Base-by-base conservation (phyloP, 2,797 vertebrate genomes). In the Smutsia temminckii region DNA sequence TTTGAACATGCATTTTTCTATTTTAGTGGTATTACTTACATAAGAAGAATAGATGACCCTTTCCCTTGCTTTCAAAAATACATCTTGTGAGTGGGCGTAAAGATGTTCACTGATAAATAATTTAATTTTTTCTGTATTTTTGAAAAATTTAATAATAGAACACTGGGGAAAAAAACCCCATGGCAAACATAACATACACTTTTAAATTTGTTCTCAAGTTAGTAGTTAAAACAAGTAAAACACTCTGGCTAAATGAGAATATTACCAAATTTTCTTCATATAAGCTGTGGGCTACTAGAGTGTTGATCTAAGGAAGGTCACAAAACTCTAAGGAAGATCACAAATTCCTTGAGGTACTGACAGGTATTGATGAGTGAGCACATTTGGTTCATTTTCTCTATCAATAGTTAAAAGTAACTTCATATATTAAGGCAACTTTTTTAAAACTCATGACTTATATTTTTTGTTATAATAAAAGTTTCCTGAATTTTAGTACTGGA, bases 391-490 rank as follows among this genome's bases (percentile, higher is more conserved):
- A 46, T 40, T 89, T 92, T 37, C 21, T 88, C 34, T 64, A 71
- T 23, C 55, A 84, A 18, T 32, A 95, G 49, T 8, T 84, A 81
- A 91, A 74, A 49, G 20, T 63, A 95, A 85, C 21, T 59, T 80
- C 55, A 75, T 49, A 34, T 71, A 77, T 61, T 84, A 79, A 69
- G 23, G n/a, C 2, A 74, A 37, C 16, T 66, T 88, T 71, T 27
- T 9, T 32, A 81, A 55, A 57, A 90, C 46, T 46, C 46, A 46
- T 46, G 46, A 34, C 7, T 34, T 32, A 49, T 89, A 49, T 37
- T 86, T 93, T 96, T 87, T 90, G 55, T 59, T 89, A 11, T 51
- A 89, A 77, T 8, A 72, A 77, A 91, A 68, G 12, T 4, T 72
- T 86, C 42, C 74, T 61, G 6, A 93, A 75, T 51, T 74, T 94